Conservation (phyloP, 2,113 vertebrate genomes). For the Tragulus kanchil region DNA sequence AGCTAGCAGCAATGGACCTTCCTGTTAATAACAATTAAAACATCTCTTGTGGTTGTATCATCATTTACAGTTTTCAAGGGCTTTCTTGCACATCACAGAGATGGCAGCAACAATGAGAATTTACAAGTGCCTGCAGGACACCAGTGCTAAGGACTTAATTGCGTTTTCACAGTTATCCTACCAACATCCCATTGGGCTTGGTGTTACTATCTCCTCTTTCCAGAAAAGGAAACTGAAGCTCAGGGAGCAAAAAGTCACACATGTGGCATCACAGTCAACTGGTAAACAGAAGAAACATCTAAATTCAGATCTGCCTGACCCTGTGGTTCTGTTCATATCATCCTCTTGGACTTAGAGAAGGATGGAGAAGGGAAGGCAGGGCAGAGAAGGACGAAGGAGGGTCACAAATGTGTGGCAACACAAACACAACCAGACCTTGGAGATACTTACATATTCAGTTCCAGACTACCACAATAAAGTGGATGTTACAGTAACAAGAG, state of each 20-base stretch:
- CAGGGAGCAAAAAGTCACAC: neutral
- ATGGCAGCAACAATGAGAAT: neutral
- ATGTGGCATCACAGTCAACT: neutral
- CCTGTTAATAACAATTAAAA: neutral
- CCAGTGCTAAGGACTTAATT: neutral
- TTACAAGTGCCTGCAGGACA: neutral
- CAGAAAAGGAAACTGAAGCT: neutral
- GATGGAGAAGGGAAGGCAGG: neutral
- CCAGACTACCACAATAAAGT: neutral
- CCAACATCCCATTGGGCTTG: neutral
- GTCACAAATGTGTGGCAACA: neutral
- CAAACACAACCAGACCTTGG: neutral
- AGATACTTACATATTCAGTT: neutral
- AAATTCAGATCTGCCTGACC: neutral
- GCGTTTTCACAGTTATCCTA: neutral
- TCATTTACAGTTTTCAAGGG: neutral
- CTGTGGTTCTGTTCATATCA: neutral
- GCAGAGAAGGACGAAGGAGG: neutral
- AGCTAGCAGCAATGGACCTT: neutral
- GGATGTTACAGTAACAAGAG: neutral
- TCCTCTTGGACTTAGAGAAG: neutral
- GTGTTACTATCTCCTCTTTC: neutral
- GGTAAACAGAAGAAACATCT: neutral
- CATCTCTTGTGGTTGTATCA: neutral
- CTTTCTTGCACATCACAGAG: neutral